Conservation (phyloP, 1,140 invertebrate genomes). For the Sycobia sp. region DNA sequence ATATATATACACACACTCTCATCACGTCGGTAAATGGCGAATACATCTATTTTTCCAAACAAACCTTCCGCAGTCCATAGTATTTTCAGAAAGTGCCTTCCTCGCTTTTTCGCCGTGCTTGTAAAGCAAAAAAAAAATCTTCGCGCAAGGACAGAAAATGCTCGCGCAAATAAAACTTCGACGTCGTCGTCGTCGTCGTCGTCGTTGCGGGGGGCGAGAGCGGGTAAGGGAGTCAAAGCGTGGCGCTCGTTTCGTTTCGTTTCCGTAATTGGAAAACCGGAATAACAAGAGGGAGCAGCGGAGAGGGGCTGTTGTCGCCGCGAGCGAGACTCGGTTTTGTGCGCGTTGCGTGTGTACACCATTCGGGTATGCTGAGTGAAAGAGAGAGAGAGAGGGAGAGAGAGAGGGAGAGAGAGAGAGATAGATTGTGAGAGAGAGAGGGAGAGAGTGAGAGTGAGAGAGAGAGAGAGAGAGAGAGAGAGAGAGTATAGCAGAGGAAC, state of each 20-base stretch:
- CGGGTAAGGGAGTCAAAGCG: background rate
- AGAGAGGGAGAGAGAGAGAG: background rate
- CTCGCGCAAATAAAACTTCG: background rate
- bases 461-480: no score
- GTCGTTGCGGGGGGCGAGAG: background rate
- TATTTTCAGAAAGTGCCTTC: no score
- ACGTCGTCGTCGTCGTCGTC: background rate
- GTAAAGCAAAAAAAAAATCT: background rate
- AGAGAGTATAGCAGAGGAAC: no score
- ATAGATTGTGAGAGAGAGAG: background rate
- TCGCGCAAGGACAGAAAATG: background rate
- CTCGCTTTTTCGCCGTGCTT: no score
- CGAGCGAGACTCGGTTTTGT: background rate
- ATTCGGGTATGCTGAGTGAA: conserved; percentile 25
- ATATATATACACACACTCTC: no score
- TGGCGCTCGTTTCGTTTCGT: conserved; percentile 4
- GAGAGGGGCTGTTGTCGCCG: background rate
- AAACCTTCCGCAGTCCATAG: no score
- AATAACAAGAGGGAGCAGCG: conserved; percentile 25
- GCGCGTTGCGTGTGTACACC: conserved; percentile 8
- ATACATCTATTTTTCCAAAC: no score
- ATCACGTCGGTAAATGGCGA: no score
- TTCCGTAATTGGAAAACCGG: conserved; percentile 31
- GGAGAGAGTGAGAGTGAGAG: no score
- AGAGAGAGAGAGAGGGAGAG: background rate